Base-by-base conservation (phyloP, 1,140 invertebrate genomes). In the Ephestia elutella region DNA sequence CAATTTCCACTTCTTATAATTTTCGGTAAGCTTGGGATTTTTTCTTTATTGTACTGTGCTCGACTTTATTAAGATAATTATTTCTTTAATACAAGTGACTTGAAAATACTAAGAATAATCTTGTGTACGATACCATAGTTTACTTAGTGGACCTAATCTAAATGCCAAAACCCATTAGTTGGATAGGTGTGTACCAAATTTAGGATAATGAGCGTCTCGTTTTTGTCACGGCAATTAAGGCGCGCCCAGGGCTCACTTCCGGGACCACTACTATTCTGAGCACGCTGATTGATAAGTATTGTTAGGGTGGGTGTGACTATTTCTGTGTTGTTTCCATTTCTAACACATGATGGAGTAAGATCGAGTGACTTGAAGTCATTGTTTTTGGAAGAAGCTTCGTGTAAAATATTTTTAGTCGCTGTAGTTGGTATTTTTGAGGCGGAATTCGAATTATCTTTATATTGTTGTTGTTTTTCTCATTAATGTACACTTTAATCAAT, bases 181-280 rank as follows among this genome's bases (percentile, higher is more conserved):
- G 48, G 28, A 18, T 59, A 62, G 64, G 64, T 66, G 59, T 59
- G 59, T 51, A 62, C 54, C 64, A 66, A 62, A 62, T 66, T 59
- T 62, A 66, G 63, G 57, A 68, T 68, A 71, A 68, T 64, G 69
- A 62, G 61, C 49, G 38, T 44, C 49, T 25, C 53, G 54, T 50
- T 50, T 49, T 69, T 74, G 75, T 78, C 73, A 67, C 65, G 69
- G 66, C 63, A 70, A 74, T 76, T 73, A 78, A 68, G 54, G 57
- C 35, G 35, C 63, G 57, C 56, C 48, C 25, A 51, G 70, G 60
- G 66, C 60, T 68, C 63, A 48, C 58, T 71, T 78, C 75, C 75
- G 66, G 66, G 38, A 56, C 17, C 20, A 58, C 44, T 78, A 58
- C 44, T 78, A 73, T 73, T 75, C 72, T 70, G 38, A 62, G 64